Evolutionary conservation across 2,113 vertebrate species (phyloP), one percentile per base, ranked within the genome.

Genomic region (Crocuta crocuta): DNA sequence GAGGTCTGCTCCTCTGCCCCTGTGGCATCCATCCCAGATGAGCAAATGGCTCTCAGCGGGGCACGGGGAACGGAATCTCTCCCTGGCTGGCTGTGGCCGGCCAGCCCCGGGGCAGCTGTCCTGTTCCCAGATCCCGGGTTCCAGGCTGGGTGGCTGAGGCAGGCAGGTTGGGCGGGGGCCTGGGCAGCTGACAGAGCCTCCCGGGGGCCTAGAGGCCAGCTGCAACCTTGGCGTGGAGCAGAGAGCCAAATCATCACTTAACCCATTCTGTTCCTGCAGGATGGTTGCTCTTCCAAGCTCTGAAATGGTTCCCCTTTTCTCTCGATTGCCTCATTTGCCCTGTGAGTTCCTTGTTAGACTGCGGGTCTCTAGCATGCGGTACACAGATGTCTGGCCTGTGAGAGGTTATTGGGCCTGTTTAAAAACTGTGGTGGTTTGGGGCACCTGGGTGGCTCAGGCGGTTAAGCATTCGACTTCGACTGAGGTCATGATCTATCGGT

Each of bases 151-250:
- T 97, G 97, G 86, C 55, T 92, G 95, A 66, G 63, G 79, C 15
- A 2, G 76, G 82, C 26, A 35, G 63, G 78, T 65, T 70, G 89
- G 91, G 95, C 0, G 43, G 92, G 93, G 79, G 78, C 73, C 91
- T 45, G 71, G 91, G 86, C 96, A 98, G 97, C 96, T 97, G 97
- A 96, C 55, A 17, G 79, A 70, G 87, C 83, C 45, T 89, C 94
- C 65, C 5, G 5, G 35, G 90, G 84, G 85, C 70, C 79, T 28
- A 2, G 91, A 82, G 80, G 95, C 92, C 97, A 98, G 97, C 97
- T 97, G 98, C 79, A 65, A 86, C 68, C 84, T 86, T 5, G 26
- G 48, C 68, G 73, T 35, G 17, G 76, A 88, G 78, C 92, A 53
- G 70, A 94, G 66, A 45, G 90, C 91, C 86, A 86, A 63, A 48